These are phyloP conservation scores for Melikaiella ostensackeni DNA, from an alignment of 2,888 invertebrate species.

Conservation along the genomic window DNA sequence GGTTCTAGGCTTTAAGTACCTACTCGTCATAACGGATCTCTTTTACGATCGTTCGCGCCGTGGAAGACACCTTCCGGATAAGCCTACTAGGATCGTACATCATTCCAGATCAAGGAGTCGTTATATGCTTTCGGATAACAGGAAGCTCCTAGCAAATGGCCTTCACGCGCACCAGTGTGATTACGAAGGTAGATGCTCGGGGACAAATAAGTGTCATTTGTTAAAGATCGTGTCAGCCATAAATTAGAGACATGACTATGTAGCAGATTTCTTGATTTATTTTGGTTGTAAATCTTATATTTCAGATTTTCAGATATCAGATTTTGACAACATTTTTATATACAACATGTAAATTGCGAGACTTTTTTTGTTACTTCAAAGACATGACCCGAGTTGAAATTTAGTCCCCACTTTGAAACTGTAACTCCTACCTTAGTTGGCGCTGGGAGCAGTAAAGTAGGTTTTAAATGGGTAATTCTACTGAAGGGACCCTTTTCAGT, in stretches of 20 bases:
- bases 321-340: no score
- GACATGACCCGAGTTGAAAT: no score
- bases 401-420: no score
- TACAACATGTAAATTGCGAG: no score
- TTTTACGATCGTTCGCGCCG: slow-evolving; percentile 38
- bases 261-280: neutral
- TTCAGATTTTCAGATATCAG: no score
- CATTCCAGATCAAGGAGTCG: slow-evolving; percentile 35
- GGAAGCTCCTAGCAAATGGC: slow-evolving; percentile 35
- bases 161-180: slow-evolving; percentile 35
- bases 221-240: slow-evolving; percentile 7
- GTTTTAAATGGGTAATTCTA: no score
- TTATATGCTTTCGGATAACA: slow-evolving; percentile 30
- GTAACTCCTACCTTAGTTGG: no score
- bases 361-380: no score
- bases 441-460: no score
- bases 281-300: neutral
- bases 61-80: slow-evolving; percentile 44
- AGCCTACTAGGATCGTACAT: slow-evolving; percentile 34
- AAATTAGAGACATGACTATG: neutral
- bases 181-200: slow-evolving; percentile 23
- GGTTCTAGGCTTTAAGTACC: slow-evolving; percentile 44
- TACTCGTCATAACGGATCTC: slow-evolving; percentile 48
- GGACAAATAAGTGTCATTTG: slow-evolving; percentile 30
- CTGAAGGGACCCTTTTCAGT: no score